Conservation (phyloP, 2,113 vertebrate species). For the Mugil cephalus region DNA sequence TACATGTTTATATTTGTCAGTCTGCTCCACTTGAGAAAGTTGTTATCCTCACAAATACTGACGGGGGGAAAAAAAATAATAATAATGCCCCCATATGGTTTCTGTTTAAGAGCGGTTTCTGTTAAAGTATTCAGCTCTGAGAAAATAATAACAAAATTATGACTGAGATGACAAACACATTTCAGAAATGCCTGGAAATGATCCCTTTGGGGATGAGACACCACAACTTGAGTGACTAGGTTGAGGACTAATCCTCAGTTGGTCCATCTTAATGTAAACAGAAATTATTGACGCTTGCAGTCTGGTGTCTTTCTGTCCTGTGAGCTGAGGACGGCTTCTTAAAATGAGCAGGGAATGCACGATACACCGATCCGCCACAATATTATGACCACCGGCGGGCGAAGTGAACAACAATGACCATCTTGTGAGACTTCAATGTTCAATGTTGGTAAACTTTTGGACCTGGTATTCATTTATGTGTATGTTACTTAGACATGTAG, state of each 20-base stretch:
- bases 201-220: not conserved
- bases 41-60: slow-evolving; percentile 28
- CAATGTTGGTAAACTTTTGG: too few species aligned
- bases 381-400: too few species aligned
- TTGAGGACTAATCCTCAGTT: not conserved
- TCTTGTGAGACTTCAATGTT: too few species aligned
- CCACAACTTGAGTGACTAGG: slow-evolving; percentile 18
- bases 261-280: not conserved
- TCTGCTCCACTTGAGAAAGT: not conserved
- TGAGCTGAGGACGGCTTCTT: not conserved
- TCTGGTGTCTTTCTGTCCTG: not conserved
- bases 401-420: too few species aligned
- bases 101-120: slow-evolving; percentile 51
- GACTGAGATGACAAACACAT: slow-evolving; percentile 38
- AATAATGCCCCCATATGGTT: slow-evolving; percentile 40
- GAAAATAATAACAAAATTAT: slow-evolving; percentile 55
- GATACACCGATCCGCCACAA: too few species aligned
- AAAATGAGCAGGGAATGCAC: too few species aligned
- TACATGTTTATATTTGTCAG: not conserved
- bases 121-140: slow-evolving; percentile 33
- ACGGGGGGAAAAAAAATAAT: slow-evolving; percentile 20
- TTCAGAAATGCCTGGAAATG: slow-evolving; percentile 35
- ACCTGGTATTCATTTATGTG: too few species aligned
- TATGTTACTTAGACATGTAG: too few species aligned
- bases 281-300: not conserved